These are phyloP conservation scores for Pygoscelis adeliae DNA, from an alignment of 2,113 vertebrate genomes.

Conservation along the genomic window DNA sequence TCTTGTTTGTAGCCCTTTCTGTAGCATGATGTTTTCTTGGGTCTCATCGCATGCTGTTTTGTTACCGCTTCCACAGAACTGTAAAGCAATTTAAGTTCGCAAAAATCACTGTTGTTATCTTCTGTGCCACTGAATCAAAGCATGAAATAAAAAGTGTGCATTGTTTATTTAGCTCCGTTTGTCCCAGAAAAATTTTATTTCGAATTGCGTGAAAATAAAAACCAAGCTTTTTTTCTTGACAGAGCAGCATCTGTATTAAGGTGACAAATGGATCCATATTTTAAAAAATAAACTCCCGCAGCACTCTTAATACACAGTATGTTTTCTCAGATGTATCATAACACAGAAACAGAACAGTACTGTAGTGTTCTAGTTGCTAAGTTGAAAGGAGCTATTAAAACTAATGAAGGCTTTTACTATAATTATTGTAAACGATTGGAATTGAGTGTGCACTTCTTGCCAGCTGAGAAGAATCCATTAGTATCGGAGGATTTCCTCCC, in stretches of 20 bases:
- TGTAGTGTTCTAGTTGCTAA: neutral
- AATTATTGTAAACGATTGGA: conserved; percentile 2
- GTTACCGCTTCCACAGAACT: neutral
- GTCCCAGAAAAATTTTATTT: neutral
- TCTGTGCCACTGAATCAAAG: neutral
- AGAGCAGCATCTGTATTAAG: neutral
- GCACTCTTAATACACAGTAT: neutral
- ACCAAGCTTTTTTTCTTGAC: neutral
- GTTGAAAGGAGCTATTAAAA: conserved; percentile 41
- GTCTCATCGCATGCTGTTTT: neutral
- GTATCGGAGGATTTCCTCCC: conserved; percentile 3
- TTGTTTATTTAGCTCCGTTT: neutral
- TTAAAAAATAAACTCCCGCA: neutral
- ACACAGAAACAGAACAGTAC: conserved; percentile 14
- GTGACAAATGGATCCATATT: neutral
- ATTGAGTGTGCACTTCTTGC: neutral
- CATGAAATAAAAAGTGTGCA: neutral
- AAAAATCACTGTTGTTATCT: neutral
- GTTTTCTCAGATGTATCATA: conserved; percentile 29
- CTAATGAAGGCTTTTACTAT: conserved; percentile 47
- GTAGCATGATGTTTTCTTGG: neutral
- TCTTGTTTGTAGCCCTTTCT: neutral
- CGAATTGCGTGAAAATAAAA: neutral
- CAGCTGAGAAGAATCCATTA: conserved; percentile 49
- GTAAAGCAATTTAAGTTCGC: neutral